A percentile compares a stretch with the other conserved stretches of the same genome.
phyloP scores from a whole-genome alignment of 2,113 vertebrate genomes.

The Mus spicilegus region DNA sequence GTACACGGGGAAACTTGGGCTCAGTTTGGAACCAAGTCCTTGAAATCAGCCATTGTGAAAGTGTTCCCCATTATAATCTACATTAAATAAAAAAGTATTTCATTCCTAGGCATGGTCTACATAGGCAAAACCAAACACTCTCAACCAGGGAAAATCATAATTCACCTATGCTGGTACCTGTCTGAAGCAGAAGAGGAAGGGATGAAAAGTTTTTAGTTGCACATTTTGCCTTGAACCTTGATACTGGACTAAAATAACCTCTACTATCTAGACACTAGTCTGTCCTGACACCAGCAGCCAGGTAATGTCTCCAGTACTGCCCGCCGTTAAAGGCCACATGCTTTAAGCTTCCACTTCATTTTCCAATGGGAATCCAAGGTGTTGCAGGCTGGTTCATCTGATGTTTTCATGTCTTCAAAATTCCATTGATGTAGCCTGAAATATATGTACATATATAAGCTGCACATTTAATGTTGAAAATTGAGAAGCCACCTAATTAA shows the following conservation, averaged over 20 bases:
- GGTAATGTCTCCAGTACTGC: slow-evolving; percentile 85
- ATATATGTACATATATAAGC: slow-evolving; percentile 78
- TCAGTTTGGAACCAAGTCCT: slow-evolving; percentile 93
- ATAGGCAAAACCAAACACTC: slow-evolving; percentile 87
- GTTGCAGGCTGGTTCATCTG: slow-evolving; percentile 81
- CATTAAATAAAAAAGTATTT: slow-evolving; percentile 88
- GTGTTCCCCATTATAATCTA: slow-evolving; percentile 91
- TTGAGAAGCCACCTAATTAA: neutral
- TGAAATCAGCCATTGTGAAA: slow-evolving; percentile 90
- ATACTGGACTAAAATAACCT: slow-evolving; percentile 83
- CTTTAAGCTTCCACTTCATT: slow-evolving; percentile 86
- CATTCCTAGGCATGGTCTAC: slow-evolving; percentile 85
- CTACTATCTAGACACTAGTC: slow-evolving; percentile 83
- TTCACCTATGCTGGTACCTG: slow-evolving; percentile 88
- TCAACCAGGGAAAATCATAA: slow-evolving; percentile 87
- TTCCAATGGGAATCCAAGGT: slow-evolving; percentile 85
- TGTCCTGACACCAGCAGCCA: slow-evolving; percentile 85
- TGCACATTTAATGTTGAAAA: slow-evolving; percentile 67
- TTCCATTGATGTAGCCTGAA: slow-evolving; percentile 84
- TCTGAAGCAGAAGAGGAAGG: slow-evolving; percentile 81
- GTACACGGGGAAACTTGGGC: slow-evolving; percentile 89
- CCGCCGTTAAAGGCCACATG: slow-evolving; percentile 87
- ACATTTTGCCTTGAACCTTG: slow-evolving; percentile 87
- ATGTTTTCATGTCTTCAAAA: slow-evolving; percentile 88
- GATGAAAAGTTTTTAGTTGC: slow-evolving; percentile 85